Evolutionary conservation across 2,797 vertebrate genomes (phyloP).

Genomic region (Nasua narica): DNA sequence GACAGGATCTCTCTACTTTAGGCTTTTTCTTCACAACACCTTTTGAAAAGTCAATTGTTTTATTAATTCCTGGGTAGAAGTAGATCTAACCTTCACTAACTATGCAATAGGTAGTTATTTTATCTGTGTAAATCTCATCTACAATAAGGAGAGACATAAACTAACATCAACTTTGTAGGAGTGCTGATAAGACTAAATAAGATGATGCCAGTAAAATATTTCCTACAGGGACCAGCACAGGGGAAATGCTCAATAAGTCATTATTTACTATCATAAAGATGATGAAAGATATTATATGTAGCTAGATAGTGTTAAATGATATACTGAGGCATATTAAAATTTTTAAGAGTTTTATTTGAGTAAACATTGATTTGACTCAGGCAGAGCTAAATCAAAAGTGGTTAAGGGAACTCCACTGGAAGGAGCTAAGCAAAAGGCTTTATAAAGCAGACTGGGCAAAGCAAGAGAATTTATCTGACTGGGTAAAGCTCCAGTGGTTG

Average conservation of each 20-base stretch:
- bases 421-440: neutral
- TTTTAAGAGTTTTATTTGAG: neutral
- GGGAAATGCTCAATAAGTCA: neutral
- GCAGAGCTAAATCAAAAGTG: neutral
- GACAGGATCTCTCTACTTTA: neutral
- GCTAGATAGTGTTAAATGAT: neutral
- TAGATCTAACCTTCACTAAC: neutral
- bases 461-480: neutral
- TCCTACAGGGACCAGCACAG: neutral
- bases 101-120: neutral
- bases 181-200: neutral
- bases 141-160: neutral
- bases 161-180: neutral
- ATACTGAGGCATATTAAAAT: neutral
- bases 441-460: neutral
- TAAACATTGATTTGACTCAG: neutral
- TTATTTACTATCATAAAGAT: neutral
- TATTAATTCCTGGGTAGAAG: neutral
- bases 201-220: neutral
- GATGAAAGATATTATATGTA: neutral
- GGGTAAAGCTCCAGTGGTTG: neutral
- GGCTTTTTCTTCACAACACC: neutral
- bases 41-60: neutral
- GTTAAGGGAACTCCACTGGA: neutral
- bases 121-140: neutral